These are phyloP conservation scores for Drosophila pegasa DNA, from an alignment of 2,888 invertebrate genomes.

Conservation along the genomic window DNA sequence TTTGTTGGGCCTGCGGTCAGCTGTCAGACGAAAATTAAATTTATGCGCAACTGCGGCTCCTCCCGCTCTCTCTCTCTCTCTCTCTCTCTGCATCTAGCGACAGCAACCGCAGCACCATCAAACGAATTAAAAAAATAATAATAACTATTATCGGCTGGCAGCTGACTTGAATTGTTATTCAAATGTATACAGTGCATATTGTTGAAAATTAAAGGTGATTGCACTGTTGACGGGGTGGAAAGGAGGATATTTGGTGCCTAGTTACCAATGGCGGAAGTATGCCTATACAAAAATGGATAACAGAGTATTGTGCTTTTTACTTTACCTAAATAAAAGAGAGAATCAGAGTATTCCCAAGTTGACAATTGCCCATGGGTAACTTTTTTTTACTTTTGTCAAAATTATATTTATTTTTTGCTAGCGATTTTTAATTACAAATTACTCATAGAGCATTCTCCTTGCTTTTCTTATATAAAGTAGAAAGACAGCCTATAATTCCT, in stretches of 20 bases:
- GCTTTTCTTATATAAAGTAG: too few species aligned
- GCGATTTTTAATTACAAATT: too few species aligned
- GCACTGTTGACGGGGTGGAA: not conserved
- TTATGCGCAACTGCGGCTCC: slow-evolving; percentile 56
- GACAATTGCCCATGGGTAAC: too few species aligned
- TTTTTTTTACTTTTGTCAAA: too few species aligned
- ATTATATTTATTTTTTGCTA: too few species aligned
- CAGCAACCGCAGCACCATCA: slow-evolving; percentile 18
- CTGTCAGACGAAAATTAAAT: slow-evolving; percentile 45
- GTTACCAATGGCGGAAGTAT: too few species aligned
- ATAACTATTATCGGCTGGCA: slow-evolving; percentile 11
- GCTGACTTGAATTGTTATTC: slow-evolving; percentile 28
- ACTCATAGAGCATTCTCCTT: too few species aligned
- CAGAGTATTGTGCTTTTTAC: too few species aligned
- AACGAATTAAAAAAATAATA: slow-evolving; percentile 1
- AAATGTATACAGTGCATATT: slow-evolving; percentile 25
- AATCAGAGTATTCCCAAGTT: too few species aligned
- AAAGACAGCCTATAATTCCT: too few species aligned
- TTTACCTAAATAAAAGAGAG: too few species aligned
- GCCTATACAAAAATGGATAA: too few species aligned
- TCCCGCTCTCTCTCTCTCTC: slow-evolving; percentile 22
- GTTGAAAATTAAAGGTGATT: slow-evolving; percentile 8
- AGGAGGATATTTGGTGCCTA: not conserved
- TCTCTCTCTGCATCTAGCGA: slow-evolving; percentile 18
- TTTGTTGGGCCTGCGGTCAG: slow-evolving; percentile 30